Evolutionary conservation across 2,888 invertebrate species (phyloP), one percentile per base, ranked within the genome.

Genomic region (Tenthredo mesomela): DNA sequence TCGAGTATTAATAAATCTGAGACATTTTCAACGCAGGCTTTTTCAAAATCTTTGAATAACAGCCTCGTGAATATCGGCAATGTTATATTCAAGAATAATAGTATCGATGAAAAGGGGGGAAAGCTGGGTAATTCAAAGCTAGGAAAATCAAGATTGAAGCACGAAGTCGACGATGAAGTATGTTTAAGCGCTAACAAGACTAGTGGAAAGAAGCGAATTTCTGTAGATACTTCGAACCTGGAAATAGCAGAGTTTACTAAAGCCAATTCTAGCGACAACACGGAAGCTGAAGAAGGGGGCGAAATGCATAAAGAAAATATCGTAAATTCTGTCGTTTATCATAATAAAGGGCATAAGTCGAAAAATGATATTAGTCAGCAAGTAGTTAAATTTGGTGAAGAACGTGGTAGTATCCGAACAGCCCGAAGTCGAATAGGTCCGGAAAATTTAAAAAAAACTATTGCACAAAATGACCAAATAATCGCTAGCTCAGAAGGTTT

Each of bases 11-110:
- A 87, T 73, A 88, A 88, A 88, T 91, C 91, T 47, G 91, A 90
- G 85, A 87, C 89, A 29, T 90, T 89, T 65, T 86, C 90, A 10
- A 89, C 87, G 84, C 90, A 89, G 84, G 89, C 88, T 87, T 86
- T 89, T 33, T 91, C 92, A 0, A 92, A 91, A 77, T 92, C 92
- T 0, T 84, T 92, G 37, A 89, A 87, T 21, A 91, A 87, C 73
- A 92, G 91, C 88, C 91, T 92, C 6, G 88, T 90, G 4, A 92
- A 90, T 84, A 89, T 88, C 80, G 89, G 87, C 58, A 80, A 85
- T 43, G 89, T 89, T 67, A 88, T 85, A 67, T 91, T 90, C 65
- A 87, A 37, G 4, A 80, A 80, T 15, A 37, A n/a, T 12, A 61
- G 40, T 21, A 25, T 12, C 25, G 83, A 73, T 67, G 78, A 47